These are phyloP conservation scores for Neotoma lepida DNA, from an alignment of 2,113 vertebrate genomes.

Conservation along the genomic window DNA sequence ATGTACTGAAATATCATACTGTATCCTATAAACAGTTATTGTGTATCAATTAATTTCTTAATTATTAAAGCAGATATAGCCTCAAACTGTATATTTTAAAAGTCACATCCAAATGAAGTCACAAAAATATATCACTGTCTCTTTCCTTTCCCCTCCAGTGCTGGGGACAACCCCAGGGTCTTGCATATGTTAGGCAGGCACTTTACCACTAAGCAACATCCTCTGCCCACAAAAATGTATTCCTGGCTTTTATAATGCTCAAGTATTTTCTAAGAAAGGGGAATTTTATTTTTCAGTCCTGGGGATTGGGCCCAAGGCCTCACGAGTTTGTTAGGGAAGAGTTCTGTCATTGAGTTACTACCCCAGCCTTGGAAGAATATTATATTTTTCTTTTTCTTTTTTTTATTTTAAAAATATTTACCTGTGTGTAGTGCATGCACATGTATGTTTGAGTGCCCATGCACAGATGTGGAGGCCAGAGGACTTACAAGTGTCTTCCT, in stretches of 20 bases:
- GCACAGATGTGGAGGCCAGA: neutral
- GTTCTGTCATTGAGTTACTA: neutral
- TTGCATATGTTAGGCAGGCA: neutral
- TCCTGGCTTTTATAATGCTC: neutral
- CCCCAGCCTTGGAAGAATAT: neutral
- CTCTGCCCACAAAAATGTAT: neutral
- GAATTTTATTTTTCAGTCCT: neutral
- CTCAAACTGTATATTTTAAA: neutral
- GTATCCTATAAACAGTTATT: neutral
- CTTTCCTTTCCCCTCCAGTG: neutral
- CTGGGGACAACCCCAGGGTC: neutral
- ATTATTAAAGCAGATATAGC: neutral
- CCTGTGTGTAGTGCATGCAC: no score
- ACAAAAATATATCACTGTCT: neutral
- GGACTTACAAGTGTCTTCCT: no score
- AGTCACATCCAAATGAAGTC: slow-evolving; percentile 25
- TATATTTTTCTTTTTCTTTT: slow-evolving; percentile 43
- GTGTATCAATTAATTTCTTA: neutral
- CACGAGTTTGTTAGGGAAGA: neutral
- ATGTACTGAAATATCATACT: neutral
- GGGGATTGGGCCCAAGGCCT: neutral
- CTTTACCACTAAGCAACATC: neutral
- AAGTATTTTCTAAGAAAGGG: neutral
- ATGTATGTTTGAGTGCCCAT: neutral
- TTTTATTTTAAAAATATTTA: neutral